These are phyloP conservation scores for Corythornis madagascariensis DNA, from an alignment of 2,113 vertebrate species.

Conservation along the genomic window DNA sequence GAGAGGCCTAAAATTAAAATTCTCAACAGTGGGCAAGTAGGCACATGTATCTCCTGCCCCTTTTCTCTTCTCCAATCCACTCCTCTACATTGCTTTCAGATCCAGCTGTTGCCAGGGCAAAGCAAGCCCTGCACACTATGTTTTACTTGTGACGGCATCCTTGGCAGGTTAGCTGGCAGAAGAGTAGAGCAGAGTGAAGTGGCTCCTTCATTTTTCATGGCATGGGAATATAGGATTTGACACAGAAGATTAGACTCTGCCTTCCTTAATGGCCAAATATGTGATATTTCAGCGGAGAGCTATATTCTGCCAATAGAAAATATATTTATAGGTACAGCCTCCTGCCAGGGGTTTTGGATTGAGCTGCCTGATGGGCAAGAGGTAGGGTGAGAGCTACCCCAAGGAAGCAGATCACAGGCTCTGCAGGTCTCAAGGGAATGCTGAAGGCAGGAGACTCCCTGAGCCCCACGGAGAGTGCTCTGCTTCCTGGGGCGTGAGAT, in stretches of 20 bases:
- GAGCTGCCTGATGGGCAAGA: background rate
- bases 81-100: background rate
- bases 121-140: background rate
- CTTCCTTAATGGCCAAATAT: conserved; percentile 53
- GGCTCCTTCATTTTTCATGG: conserved; percentile 36
- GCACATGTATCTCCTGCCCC: background rate
- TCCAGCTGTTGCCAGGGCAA: background rate
- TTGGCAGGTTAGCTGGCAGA: background rate
- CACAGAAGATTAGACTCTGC: conserved; percentile 36
- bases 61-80: background rate
- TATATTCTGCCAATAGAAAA: conserved; percentile 52
- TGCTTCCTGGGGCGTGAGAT: background rate
- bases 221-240: conserved; percentile 33
- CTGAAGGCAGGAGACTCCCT: background rate
- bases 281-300: conserved; percentile 51
- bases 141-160: background rate
- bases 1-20: conserved; percentile 68
- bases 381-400: fast-evolving
- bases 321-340: conserved; percentile 44
- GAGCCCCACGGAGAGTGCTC: background rate
- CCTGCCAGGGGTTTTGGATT: conserved; percentile 16
- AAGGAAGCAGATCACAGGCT: background rate
- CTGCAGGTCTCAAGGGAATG: background rate
- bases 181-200: background rate
- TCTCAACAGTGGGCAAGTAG: conserved; percentile 35